Base-by-base conservation (phyloP, 1,140 invertebrate species). In the Aphelenchoides besseyi region DNA sequence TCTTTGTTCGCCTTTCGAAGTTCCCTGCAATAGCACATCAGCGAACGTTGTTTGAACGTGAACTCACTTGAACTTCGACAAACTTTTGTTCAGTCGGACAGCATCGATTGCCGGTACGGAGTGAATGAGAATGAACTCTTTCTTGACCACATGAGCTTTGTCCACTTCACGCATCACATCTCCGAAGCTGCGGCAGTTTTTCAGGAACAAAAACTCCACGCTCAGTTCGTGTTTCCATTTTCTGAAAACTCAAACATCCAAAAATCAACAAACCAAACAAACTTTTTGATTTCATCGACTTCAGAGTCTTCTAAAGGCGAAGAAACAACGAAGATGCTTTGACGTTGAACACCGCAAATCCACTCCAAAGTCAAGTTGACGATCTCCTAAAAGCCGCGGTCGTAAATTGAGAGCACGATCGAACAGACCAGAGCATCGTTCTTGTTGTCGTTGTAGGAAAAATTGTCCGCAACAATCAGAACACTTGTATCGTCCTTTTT, bases 81-180 rank as follows among this genome's bases (percentile, higher is more conserved):
- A 29, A 33, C 30, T 66, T 32, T 16, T n/a, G n/a, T 12, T 35
- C 63, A 66, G 36, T 9, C 36, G 16, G n/a, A 33, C 16, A 1
- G 63, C 16, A 33, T 18, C 16, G 30, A 66, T 18, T 1, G 63
- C 30, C 26, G 63, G 63, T 12, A 66, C 36, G 12, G 16, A 12
- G 12, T 66, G 28, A 1, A 66, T 66, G 1, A 66, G 48, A 36
- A 66, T 53, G 30, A 66, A 66, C 36, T 66, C 63, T 53, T 53
- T 37, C 29, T 16, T 35, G 32, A 66, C 12, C 3, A 66, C 28
- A 2, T 32, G 1, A 1, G 16, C 16, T 8, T 66, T 66, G 36
- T 66, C 63, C 16, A 66, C 63, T 18, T 29, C 63, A n/a, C 63
- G 30, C 63, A 66, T 66, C 30, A 66, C 36, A 53, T 66, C 63